Evolutionary conservation across 2,888 invertebrate genomes (phyloP).

Genomic region (Nowickia ferox): DNA sequence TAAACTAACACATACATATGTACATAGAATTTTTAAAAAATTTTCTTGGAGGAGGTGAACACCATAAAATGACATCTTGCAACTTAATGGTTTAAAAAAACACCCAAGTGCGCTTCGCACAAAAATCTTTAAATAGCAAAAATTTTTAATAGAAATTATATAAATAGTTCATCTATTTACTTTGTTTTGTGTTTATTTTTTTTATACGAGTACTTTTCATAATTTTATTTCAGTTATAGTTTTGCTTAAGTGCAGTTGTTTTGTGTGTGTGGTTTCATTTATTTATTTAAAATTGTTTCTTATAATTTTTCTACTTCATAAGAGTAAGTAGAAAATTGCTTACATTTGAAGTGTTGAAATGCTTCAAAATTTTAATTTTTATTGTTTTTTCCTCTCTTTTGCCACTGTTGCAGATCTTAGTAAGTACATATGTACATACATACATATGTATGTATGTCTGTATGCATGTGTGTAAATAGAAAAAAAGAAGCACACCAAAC

Average conservation of each 20-base stretch:
- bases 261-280: neutral
- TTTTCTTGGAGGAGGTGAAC: conserved; percentile 61
- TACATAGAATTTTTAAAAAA: neutral
- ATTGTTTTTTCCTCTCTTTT: neutral
- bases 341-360: conserved; percentile 59
- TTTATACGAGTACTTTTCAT: neutral
- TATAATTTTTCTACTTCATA: conserved; percentile 11
- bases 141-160: conserved; percentile 51
- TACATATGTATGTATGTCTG: neutral
- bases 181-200: conserved; percentile 3
- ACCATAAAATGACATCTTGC: conserved; percentile 56
- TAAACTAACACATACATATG: neutral
- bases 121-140: conserved; percentile 59
- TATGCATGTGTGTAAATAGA: neutral
- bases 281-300: neutral
- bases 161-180: conserved; percentile 57
- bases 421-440: neutral
- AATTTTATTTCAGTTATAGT: conserved; percentile 22
- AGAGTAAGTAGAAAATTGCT: conserved; percentile 40
- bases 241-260: conserved; percentile 22
- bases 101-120: conserved; percentile 38
- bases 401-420: conserved; percentile 18
- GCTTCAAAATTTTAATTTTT: conserved; percentile 29
- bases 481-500: neutral
- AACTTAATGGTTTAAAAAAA: conserved; percentile 43